phyloP scores from a whole-genome alignment of 53 echinoderm and acorn worm species.

The Echinarachnius parma region DNA sequence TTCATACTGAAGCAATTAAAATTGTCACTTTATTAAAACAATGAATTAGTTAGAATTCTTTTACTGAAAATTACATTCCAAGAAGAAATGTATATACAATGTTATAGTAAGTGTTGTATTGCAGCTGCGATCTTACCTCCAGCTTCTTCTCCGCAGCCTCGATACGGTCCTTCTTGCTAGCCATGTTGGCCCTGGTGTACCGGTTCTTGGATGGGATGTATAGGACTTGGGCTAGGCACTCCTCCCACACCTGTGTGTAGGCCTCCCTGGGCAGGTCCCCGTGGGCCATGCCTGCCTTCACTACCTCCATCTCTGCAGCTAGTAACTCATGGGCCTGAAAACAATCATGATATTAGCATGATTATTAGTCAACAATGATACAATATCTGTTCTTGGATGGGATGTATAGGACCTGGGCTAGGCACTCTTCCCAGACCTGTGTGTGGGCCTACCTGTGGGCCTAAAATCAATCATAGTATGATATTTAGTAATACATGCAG shows the following conservation, averaged over 20 bases:
- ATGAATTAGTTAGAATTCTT: too few relatives aligned
- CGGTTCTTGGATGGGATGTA: conserved; percentile 87
- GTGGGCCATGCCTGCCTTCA: conserved; percentile 92
- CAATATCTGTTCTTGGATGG: conserved; percentile 84
- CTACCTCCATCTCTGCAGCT: conserved; percentile 76
- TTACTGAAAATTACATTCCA: too few relatives aligned
- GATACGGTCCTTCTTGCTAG: conserved; percentile 91
- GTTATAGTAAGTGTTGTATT: too few relatives aligned
- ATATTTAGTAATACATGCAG: too few relatives aligned
- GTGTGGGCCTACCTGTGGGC: conserved; percentile 73
- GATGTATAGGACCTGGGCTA: conserved; percentile 82
- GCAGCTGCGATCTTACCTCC: too few relatives aligned
- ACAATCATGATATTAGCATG: too few relatives aligned
- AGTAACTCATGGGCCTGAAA: conserved; percentile 81
- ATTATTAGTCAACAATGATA: too few relatives aligned
- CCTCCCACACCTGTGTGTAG: conserved; percentile 95
- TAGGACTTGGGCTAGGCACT: conserved; percentile 85
- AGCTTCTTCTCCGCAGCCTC: conserved; percentile 95
- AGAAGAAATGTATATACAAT: too few relatives aligned
- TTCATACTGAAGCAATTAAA: too few relatives aligned
- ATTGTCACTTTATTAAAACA: too few relatives aligned
- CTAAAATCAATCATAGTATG: too few relatives aligned
- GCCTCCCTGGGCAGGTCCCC: conserved; percentile 85
- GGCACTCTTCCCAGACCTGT: conserved; percentile 97
- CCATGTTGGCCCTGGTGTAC: conserved; percentile 95